Conservation (phyloP, 2,113 vertebrate species). For the Phainopepla nitens region DNA sequence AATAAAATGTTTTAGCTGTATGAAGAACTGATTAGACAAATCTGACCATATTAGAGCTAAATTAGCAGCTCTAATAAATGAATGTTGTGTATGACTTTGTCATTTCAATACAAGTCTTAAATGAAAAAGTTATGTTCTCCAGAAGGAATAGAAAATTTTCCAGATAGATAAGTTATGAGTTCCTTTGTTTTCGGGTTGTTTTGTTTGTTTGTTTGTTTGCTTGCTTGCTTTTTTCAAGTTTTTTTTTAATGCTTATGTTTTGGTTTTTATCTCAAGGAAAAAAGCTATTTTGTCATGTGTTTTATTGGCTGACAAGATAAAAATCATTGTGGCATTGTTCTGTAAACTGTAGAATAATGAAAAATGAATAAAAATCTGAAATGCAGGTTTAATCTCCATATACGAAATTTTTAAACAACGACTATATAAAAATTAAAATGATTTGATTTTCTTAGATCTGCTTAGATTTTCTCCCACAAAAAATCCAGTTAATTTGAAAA, state of each 20-base stretch:
- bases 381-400: neutral
- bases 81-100: neutral
- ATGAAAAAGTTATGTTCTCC: neutral
- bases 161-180: neutral
- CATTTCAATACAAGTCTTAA: neutral
- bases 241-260: rapidly evolving
- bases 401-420: rapidly evolving
- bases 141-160: neutral
- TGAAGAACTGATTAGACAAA: neutral
- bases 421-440: neutral
- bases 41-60: neutral
- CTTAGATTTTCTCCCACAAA: neutral
- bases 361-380: neutral
- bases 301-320: neutral
- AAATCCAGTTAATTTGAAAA: neutral
- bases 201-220: rapidly evolving
- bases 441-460: neutral
- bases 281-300: neutral
- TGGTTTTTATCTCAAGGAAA: neutral
- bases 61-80: neutral
- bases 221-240: neutral
- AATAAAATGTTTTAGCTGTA: neutral
- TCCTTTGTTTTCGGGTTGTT: neutral
- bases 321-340: neutral
- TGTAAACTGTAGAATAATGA: neutral